Conservation (phyloP, 2,888 invertebrate species). For the Stenoptilia bipunctidactyla region DNA sequence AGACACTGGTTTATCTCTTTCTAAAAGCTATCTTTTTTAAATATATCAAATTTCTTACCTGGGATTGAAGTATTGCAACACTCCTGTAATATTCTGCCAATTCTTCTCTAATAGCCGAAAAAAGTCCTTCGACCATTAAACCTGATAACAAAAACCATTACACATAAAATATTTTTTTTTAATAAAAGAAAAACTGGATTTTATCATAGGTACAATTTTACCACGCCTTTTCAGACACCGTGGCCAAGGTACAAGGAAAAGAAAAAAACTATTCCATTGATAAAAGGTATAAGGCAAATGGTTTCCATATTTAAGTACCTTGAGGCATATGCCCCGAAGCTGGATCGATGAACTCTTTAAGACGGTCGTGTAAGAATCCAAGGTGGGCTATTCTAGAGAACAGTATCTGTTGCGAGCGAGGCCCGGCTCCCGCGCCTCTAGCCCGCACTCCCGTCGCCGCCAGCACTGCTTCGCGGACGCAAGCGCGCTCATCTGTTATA, state of each 20-base stretch:
- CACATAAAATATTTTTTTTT: too few species aligned
- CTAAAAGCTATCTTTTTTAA: too few species aligned
- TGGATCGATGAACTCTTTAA: slow-evolving; percentile 84
- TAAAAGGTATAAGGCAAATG: too few species aligned
- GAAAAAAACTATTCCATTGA: too few species aligned
- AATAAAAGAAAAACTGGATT: too few species aligned
- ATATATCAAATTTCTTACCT: slow-evolving; percentile 66
- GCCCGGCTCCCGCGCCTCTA: slow-evolving; percentile 58
- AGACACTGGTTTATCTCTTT: too few species aligned
- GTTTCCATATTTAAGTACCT: slow-evolving; percentile 36
- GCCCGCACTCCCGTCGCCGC: slow-evolving; percentile 92
- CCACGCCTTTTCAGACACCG: too few species aligned
- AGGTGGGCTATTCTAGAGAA: slow-evolving; percentile 85
- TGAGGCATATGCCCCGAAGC: slow-evolving; percentile 75
- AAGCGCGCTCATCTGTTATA: slow-evolving; percentile 31
- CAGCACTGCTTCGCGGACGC: slow-evolving; percentile 84
- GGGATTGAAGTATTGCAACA: slow-evolving; percentile 88
- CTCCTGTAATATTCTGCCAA: slow-evolving; percentile 90
- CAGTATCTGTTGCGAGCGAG: slow-evolving; percentile 72
- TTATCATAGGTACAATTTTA: too few species aligned
- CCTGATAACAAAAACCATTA: slow-evolving; percentile 51
- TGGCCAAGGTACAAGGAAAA: too few species aligned
- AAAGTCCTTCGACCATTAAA: slow-evolving; percentile 87
- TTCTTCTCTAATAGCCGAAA: slow-evolving; percentile 86
- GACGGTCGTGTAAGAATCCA: slow-evolving; percentile 86